A percentile compares a stretch with the other conserved stretches of the same genome.
These are phyloP conservation scores for Acropternis orthonyx DNA, from an alignment of 2,797 vertebrate genomes.

Conservation along the genomic window DNA sequence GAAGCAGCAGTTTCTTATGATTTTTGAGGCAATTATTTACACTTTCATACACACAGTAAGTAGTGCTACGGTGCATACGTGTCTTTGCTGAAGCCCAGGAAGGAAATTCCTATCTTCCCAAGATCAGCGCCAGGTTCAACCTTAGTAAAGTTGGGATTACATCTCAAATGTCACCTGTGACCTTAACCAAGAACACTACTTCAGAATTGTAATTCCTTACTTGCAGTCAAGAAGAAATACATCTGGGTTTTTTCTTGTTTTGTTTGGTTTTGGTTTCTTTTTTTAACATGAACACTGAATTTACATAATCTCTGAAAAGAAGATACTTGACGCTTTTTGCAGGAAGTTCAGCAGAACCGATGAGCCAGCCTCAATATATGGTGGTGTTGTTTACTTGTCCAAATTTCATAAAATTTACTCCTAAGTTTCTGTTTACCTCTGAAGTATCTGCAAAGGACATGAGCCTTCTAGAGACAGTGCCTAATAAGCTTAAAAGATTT, in stretches of 20 bases:
- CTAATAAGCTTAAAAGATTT: not conserved
- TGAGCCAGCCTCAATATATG: not conserved
- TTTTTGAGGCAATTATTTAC: not conserved
- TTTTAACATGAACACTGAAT: not conserved
- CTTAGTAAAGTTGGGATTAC: not conserved
- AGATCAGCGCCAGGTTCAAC: not conserved
- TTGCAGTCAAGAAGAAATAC: not conserved
- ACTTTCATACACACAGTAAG: not conserved
- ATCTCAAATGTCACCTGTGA: not conserved
- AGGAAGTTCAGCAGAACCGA: not conserved
- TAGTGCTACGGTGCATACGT: accelerated
- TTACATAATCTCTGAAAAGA: not conserved
- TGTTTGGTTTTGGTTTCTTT: not conserved
- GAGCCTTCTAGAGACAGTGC: not conserved
- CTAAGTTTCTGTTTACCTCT: not conserved
- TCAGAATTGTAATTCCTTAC: not conserved
- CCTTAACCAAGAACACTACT: not conserved
- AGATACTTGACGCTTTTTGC: not conserved
- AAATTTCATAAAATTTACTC: not conserved
- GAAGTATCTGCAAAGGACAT: not conserved
- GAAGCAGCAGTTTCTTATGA: not conserved
- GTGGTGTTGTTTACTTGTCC: not conserved
- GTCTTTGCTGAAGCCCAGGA: not conserved
- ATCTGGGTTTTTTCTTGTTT: not conserved
- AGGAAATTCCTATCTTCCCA: accelerated